phyloP scores from a whole-genome alignment of 2,888 invertebrate genomes.

The Sipha maydis region DNA sequence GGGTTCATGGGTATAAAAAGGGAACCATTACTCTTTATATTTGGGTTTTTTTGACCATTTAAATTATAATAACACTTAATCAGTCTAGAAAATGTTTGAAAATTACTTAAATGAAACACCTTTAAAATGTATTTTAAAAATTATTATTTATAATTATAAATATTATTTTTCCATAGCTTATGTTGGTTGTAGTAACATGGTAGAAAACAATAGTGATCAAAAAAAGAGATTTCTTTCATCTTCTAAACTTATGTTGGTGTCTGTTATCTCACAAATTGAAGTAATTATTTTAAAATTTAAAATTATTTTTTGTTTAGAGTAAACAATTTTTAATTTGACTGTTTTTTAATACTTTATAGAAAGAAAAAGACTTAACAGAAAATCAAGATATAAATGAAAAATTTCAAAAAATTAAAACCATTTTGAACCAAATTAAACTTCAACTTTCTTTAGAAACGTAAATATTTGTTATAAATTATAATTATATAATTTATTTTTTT shows the following conservation, averaged over 20 bases:
- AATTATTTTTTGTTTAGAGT: background rate
- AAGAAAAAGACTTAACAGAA: slow-evolving; percentile 51
- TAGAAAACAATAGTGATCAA: slow-evolving; percentile 64
- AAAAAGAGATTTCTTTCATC: slow-evolving; percentile 65
- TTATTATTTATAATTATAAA: background rate
- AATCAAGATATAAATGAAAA: slow-evolving; percentile 18
- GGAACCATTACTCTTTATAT: too few relatives aligned
- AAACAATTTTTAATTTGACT: background rate
- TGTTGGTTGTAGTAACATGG: slow-evolving; percentile 63
- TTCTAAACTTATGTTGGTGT: slow-evolving; percentile 65
- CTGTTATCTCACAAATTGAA: slow-evolving; percentile 65
- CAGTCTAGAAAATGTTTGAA: too few relatives aligned
- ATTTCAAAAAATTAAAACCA: slow-evolving; percentile 41
- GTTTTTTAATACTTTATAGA: slow-evolving; percentile 43
- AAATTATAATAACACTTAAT: too few relatives aligned
- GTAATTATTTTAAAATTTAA: slow-evolving; percentile 62
- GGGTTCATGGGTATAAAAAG: too few relatives aligned
- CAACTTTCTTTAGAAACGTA: background rate
- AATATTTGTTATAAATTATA: background rate
- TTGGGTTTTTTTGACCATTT: too few relatives aligned
- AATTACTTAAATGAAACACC: too few relatives aligned
- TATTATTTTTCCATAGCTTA: slow-evolving; percentile 64
- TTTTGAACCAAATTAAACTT: slow-evolving; percentile 29
- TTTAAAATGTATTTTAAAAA: too few relatives aligned
- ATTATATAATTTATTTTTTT: too few relatives aligned